Evolutionary conservation across 2,888 invertebrate genomes (phyloP).

Genomic region (Cheilosia grossa): DNA sequence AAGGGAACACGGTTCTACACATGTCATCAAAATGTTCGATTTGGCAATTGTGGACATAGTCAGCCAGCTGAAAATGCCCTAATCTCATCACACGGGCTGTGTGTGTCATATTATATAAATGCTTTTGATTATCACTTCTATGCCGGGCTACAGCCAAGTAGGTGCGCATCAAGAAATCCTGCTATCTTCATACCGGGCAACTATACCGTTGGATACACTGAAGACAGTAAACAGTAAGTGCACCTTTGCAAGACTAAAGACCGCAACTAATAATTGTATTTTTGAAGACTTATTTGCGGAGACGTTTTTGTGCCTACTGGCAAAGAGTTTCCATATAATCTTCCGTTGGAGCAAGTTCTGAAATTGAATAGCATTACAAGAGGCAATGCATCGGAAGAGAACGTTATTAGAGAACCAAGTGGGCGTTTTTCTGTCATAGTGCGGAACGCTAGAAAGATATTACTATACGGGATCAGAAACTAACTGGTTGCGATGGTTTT

Average conservation of each 20-base stretch:
- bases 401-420: background rate
- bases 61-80: conserved; percentile 79
- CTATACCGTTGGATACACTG: conserved; percentile 81
- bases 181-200: conserved; percentile 78
- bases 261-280: background rate
- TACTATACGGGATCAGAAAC: background rate
- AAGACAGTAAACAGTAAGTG: conserved; percentile 77
- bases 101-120: conserved; percentile 81
- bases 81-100: conserved; percentile 79
- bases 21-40: conserved; percentile 81
- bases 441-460: conserved; percentile 5
- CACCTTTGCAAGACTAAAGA: background rate
- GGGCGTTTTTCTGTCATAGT: conserved; percentile 33
- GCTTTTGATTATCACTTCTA: conserved; percentile 81
- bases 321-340: conserved; percentile 80
- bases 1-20: conserved; percentile 80
- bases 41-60: conserved; percentile 80
- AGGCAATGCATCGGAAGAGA: background rate
- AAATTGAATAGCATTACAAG: conserved; percentile 6
- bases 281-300: conserved; percentile 78
- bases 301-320: conserved; percentile 81
- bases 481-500: background rate
- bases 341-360: conserved; percentile 76
- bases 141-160: conserved; percentile 78
- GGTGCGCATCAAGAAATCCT: conserved; percentile 77